phyloP scores from a whole-genome alignment of 1,140 invertebrate species.

The Sitobion miscanthi region DNA sequence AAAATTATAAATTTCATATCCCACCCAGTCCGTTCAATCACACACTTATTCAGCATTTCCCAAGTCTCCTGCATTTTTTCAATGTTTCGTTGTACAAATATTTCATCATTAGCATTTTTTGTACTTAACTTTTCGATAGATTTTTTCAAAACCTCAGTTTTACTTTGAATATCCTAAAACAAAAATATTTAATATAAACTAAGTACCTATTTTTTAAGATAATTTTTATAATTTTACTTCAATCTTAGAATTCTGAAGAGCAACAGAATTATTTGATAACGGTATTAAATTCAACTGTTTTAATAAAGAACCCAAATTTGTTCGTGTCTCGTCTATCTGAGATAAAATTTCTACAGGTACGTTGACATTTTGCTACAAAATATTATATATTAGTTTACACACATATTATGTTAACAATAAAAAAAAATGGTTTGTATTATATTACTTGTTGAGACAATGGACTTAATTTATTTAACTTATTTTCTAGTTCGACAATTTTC shows the following conservation, averaged over 20 bases:
- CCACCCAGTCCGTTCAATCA: constrained; percentile 40
- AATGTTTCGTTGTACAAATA: constrained; percentile 38
- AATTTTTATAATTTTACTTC: constrained; percentile 61
- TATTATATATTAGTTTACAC: constrained; percentile 10
- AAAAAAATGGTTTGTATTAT: not conserved
- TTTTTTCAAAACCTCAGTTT: constrained; percentile 20
- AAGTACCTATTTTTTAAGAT: not conserved
- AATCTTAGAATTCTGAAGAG: constrained; percentile 69
- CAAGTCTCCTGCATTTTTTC: constrained; percentile 37
- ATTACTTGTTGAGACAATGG: constrained; percentile 47
- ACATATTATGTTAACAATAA: not conserved
- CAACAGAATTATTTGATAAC: constrained; percentile 72
- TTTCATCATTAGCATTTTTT: constrained; percentile 38
- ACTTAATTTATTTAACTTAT: constrained; percentile 50
- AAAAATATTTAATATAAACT: not conserved
- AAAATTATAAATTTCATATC: constrained; percentile 15
- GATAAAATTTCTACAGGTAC: constrained; percentile 65
- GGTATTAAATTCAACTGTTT: constrained; percentile 65
- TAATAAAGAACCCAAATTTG: constrained; percentile 67
- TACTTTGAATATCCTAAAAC: constrained; percentile 40
- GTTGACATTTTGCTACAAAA: constrained; percentile 53
- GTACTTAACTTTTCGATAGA: constrained; percentile 37
- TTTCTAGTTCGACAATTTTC: constrained; percentile 29
- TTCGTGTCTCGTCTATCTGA: constrained; percentile 68
- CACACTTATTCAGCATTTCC: constrained; percentile 48